Percentiles rank a stretch among this genome's conserved stretches.
phyloP scores from a whole-genome alignment of 2,797 vertebrate species.

The Alectoris magna region DNA sequence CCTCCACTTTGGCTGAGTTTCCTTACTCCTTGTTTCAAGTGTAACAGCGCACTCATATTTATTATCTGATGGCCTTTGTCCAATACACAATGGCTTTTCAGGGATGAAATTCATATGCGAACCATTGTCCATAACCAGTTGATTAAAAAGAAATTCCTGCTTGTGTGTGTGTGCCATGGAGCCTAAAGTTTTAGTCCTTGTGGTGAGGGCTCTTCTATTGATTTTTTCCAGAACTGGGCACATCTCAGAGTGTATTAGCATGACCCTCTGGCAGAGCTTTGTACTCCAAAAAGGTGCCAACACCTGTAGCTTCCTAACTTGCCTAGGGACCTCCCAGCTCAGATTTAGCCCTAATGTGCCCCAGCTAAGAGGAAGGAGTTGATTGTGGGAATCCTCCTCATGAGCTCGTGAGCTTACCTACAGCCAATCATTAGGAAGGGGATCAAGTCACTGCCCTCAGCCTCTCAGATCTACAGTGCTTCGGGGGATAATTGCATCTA shows the following conservation, averaged over 20 bases:
- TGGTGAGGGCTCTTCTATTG: background rate
- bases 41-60: background rate
- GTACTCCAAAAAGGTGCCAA: background rate
- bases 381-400: background rate
- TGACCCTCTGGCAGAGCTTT: background rate
- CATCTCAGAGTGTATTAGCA: background rate
- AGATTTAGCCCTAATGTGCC: background rate
- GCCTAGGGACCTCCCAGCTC: background rate
- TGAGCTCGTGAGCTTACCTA: background rate
- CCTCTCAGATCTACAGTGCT: background rate
- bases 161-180: fast-evolving
- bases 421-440: background rate
- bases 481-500: background rate
- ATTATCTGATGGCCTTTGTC: background rate
- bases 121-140: background rate
- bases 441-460: background rate
- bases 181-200: background rate
- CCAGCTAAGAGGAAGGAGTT: fast-evolving
- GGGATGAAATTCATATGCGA: fast-evolving
- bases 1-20: background rate
- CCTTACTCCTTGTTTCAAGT: background rate
- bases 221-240: background rate
- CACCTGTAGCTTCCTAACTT: background rate
- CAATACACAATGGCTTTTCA: background rate
- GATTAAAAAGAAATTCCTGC: background rate